A percentile compares a stretch with the other conserved stretches of the same genome.
Conservation (phyloP, 2,888 invertebrate species). For the Fragum sueziense region DNA sequence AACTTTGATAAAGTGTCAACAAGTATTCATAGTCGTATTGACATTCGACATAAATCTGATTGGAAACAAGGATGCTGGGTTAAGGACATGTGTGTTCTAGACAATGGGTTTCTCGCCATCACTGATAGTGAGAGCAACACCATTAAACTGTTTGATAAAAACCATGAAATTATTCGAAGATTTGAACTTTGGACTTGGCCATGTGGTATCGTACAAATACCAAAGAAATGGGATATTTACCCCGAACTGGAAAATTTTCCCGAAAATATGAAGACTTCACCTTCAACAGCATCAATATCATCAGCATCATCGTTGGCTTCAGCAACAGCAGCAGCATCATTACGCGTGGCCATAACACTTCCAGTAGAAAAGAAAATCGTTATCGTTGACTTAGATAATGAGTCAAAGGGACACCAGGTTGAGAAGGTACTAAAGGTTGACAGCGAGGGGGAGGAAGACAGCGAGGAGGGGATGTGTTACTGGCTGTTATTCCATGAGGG, state of each 20-base stretch:
- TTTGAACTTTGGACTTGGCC: background rate
- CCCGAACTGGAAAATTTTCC: background rate
- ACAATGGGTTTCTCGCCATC: background rate
- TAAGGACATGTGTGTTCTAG: background rate
- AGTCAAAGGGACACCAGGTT: background rate
- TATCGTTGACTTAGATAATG: background rate
- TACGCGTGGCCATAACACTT: background rate
- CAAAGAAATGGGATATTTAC: background rate
- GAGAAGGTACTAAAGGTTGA: background rate
- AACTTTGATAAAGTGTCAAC: background rate
- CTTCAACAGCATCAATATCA: background rate
- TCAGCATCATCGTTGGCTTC: background rate
- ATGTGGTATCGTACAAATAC: slow-evolving; percentile 9
- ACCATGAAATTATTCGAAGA: background rate
- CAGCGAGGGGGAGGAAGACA: background rate
- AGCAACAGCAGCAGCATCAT: background rate
- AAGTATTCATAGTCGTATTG: background rate
- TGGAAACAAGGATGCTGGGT: slow-evolving; percentile 6
- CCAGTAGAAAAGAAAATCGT: background rate
- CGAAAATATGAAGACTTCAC: background rate
- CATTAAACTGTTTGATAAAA: background rate
- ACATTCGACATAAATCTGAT: background rate
- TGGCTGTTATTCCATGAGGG: background rate
- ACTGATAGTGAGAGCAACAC: background rate
- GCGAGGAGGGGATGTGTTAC: background rate